Base-by-base conservation (phyloP, 2,888 invertebrate genomes). In the Tetragnatha montana region DNA sequence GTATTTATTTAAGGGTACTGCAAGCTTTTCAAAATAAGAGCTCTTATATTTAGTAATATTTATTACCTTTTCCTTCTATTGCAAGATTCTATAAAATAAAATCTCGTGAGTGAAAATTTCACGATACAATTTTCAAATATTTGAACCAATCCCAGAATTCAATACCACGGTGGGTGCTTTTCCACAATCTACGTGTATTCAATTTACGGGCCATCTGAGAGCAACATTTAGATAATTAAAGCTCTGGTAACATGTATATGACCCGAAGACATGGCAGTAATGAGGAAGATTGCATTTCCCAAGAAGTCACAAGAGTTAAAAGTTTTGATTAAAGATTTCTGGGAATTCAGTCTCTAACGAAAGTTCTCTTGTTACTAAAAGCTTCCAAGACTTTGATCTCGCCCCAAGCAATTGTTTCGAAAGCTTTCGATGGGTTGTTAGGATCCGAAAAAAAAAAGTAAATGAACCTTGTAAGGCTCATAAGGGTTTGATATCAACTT, bases 311-410 rank as follows among this genome's bases (percentile, higher is more conserved):
- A 70, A 47, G 79, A 51, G 22, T 76, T 68, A 47, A 75, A 81
- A 74, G 81, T 87, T 87, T 87, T 87, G 81, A 87, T 87, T 87
- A 87, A 87, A 87, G 81, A 81, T 75, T 81, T 47, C 75, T 68
- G 80, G 80, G 81, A 73, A 73, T 76, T 85, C 85, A 19, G 8
- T 68, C 21, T 80, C 6, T 87, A 81, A 87, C 69, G 81, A 76
- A 81, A 80, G 80, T 75, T 74, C 87, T 75, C 81, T 74, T 81
- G 75, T 81, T 81, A 74, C 75, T 19, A 75, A 82, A 81, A 81
- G 75, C 49, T 68, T 75, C 69, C 35, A 22, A n/a, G 69, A 69
- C 75, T 87, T 75, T 87, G 87, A 87, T 81, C 50, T 50, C 35
- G 75, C 87, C 69, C 19, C 8, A 6, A 50, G 87, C 87, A 75